Evolutionary conservation across 2,888 invertebrate species (phyloP).

Genomic region (Myathropa florea): DNA sequence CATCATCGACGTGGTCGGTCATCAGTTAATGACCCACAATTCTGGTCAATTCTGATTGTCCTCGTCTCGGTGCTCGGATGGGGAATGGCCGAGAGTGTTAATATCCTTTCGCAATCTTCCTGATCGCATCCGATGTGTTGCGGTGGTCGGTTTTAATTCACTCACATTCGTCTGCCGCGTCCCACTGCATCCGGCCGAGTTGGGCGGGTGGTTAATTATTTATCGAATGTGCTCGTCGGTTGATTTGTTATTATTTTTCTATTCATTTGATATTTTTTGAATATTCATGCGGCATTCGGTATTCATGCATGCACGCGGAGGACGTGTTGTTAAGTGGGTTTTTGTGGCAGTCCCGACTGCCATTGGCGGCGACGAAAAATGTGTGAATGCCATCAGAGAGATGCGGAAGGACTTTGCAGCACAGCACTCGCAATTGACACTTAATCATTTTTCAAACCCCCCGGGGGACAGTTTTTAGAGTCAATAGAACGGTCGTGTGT

Average conservation of each 20-base stretch:
- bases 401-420: neutral
- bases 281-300: constrained; percentile 45
- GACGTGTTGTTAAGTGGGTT: neutral
- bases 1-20: constrained; percentile 37
- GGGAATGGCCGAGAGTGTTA: constrained; percentile 50
- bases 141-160: constrained; percentile 62
- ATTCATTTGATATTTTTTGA: constrained; percentile 25
- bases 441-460: neutral
- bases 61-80: neutral
- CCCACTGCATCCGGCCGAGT: constrained; percentile 7
- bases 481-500: no score
- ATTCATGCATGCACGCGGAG: constrained; percentile 18
- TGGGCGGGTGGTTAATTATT: constrained; percentile 38
- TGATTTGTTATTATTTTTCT: constrained; percentile 45
- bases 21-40: constrained; percentile 67
- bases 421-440: neutral
- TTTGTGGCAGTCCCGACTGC: neutral
- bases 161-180: constrained; percentile 40
- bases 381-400: neutral
- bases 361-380: no score
- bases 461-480: neutral
- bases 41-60: constrained; percentile 15
- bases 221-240: neutral
- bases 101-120: no score
- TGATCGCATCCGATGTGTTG: constrained; percentile 48